Percentiles rank a stretch among this genome's conserved stretches.
Evolutionary conservation across 2,113 vertebrate genomes (phyloP).

Genomic region (Nothoprocta pentlandii): DNA sequence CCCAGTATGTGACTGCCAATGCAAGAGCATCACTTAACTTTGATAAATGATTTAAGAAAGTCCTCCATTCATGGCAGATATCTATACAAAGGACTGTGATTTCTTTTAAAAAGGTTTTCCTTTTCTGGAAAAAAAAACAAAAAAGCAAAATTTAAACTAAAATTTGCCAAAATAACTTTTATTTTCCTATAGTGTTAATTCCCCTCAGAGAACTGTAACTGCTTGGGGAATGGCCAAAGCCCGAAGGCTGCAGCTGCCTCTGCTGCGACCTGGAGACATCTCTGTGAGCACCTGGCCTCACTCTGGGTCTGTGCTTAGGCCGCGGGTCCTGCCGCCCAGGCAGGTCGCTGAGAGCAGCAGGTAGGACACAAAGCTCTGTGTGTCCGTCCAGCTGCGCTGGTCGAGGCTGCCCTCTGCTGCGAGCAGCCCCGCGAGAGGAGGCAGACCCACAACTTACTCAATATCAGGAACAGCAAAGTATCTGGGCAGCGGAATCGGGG

Average conservation of each 20-base stretch:
- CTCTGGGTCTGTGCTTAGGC: accelerated
- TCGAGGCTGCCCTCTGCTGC: slow-evolving; percentile 64
- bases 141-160: neutral
- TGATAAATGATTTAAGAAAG: accelerated
- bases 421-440: neutral
- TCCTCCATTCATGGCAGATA: neutral
- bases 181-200: neutral
- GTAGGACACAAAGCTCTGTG: neutral
- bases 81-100: neutral
- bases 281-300: neutral
- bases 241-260: neutral
- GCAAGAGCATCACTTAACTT: neutral
- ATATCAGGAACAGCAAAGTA: neutral
- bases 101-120: neutral
- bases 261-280: neutral
- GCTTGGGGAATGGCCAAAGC: neutral
- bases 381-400: neutral
- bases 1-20: accelerated
- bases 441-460: neutral
- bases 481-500: neutral
- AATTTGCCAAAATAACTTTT: neutral
- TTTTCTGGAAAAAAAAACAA: neutral
- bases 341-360: neutral
- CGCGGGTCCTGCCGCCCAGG: neutral
- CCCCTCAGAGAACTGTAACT: neutral